Conservation (phyloP, 1,140 invertebrate species). For the Pseudobourletiella spinata region DNA sequence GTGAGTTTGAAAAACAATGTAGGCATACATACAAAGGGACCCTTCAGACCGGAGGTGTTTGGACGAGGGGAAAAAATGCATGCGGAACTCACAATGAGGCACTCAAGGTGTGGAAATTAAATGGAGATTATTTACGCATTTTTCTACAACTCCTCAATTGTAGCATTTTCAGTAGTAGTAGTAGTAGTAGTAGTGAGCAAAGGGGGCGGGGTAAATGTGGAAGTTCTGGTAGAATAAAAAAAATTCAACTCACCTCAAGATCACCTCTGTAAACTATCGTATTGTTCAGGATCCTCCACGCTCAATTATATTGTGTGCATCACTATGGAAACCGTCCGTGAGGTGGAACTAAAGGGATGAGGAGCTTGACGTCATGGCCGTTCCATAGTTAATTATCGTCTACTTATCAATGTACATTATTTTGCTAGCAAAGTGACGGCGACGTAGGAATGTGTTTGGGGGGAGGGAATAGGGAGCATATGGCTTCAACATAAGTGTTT, state of each 20-base stretch:
- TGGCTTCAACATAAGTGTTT: background rate
- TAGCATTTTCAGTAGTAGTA: background rate
- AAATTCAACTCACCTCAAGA: background rate
- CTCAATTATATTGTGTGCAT: background rate
- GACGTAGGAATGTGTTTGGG: too few relatives aligned
- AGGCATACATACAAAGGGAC: too few relatives aligned
- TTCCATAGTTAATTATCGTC: too few relatives aligned
- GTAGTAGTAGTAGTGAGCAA: background rate
- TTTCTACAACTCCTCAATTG: background rate
- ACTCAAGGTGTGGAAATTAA: conserved; percentile 5
- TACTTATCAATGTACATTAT: too few relatives aligned
- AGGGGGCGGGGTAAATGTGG: background rate
- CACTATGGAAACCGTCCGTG: background rate
- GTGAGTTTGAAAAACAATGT: too few relatives aligned
- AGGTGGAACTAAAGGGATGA: background rate
- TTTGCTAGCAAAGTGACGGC: too few relatives aligned
- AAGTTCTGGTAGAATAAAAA: background rate
- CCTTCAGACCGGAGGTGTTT: too few relatives aligned
- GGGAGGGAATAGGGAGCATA: too few relatives aligned
- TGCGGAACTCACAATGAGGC: background rate
- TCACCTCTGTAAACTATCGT: background rate
- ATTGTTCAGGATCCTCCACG: background rate
- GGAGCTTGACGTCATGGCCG: too few relatives aligned
- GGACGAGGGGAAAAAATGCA: background rate
- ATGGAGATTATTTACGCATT: conserved; percentile 5